Percentiles rank a stretch among this genome's conserved stretches.
Evolutionary conservation across 2,113 vertebrate species (phyloP).

Genomic region (Grammomys dolichurus): DNA sequence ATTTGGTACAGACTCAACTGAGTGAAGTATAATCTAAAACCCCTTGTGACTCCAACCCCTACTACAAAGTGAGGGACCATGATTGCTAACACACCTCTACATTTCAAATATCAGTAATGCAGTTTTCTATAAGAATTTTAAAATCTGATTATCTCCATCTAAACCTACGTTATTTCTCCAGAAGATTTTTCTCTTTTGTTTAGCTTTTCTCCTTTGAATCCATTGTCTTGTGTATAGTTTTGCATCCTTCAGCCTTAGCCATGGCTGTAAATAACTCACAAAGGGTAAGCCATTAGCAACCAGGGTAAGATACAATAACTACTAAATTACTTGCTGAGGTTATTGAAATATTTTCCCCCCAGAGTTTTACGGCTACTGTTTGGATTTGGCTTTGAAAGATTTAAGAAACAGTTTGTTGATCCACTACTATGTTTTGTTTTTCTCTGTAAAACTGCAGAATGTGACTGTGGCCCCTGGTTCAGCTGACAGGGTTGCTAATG

Average conservation of each 20-base stretch:
- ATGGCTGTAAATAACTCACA: not conserved
- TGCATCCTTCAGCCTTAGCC: not conserved
- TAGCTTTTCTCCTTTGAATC: not conserved
- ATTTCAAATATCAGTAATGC: not conserved
- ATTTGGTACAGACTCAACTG: not conserved
- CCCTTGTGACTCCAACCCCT: not conserved
- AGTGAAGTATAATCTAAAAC: constrained; percentile 37
- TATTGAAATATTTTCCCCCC: not conserved
- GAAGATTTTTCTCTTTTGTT: not conserved
- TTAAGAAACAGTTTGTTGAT: not conserved
- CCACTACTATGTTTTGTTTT: not conserved
- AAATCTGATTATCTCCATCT: not conserved
- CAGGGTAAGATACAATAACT: not conserved
- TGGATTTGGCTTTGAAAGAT: constrained; percentile 23
- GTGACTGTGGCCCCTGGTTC: constrained; percentile 87
- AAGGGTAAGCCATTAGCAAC: not conserved
- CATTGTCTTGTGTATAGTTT: not conserved
- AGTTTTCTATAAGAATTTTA: constrained; percentile 2
- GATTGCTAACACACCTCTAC: constrained; percentile 12
- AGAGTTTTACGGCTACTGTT: not conserved
- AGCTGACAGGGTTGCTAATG: constrained; percentile 87
- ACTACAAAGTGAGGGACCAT: not conserved
- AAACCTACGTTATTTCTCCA: constrained; percentile 2
- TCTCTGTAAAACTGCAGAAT: constrained; percentile 86
- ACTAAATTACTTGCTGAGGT: not conserved